Conservation (phyloP, 2,888 invertebrate species). For the Calameuta filiformis region DNA sequence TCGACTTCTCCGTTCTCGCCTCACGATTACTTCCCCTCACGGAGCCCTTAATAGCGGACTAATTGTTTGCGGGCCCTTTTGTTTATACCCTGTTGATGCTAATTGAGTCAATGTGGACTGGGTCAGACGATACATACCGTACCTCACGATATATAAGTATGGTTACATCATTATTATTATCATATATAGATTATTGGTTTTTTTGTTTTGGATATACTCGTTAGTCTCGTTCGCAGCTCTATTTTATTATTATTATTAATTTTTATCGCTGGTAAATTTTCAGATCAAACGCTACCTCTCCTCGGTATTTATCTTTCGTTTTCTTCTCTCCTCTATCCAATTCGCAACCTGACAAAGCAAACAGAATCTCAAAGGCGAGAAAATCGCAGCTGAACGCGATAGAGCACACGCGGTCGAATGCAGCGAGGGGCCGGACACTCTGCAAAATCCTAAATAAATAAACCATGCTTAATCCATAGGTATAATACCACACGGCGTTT, state of each 20-base stretch:
- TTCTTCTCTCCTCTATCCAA: background rate
- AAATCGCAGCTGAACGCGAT: background rate
- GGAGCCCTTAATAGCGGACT: background rate
- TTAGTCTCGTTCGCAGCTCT: background rate
- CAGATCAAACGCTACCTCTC: background rate
- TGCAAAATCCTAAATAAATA: constrained; percentile 21
- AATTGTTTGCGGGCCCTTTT: background rate
- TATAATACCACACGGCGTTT: background rate
- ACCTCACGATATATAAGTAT: background rate
- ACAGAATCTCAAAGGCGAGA: background rate
- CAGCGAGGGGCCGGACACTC: background rate
- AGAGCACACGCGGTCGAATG: background rate
- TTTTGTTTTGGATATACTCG: background rate
- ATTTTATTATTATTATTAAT: background rate
- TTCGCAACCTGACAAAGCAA: background rate
- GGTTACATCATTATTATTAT: no score
- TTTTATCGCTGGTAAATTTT: background rate
- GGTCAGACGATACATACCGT: background rate
- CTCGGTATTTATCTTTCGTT: background rate
- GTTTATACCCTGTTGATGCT: background rate
- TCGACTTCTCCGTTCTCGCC: no score
- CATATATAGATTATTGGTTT: no score
- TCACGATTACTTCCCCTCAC: background rate
- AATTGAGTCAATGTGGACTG: background rate
- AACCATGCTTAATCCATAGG: constrained; percentile 6